phyloP scores from a whole-genome alignment of 2,113 vertebrate species.

The Coryphaenoides rupestris region DNA sequence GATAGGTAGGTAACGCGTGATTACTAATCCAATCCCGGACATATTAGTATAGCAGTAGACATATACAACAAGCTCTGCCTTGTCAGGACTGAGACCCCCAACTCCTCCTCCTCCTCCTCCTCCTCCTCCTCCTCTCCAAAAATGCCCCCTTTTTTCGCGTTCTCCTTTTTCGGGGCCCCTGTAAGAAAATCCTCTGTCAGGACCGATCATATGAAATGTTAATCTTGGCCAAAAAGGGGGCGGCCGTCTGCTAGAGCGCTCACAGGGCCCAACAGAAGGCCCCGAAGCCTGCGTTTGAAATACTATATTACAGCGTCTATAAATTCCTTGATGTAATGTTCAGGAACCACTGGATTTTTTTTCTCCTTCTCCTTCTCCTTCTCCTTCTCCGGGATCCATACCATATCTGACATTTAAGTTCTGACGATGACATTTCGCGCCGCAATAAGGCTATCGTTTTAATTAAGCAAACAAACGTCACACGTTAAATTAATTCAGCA shows the following conservation, averaged over 20 bases:
- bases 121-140: constrained; percentile 62
- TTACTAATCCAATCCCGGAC: no score
- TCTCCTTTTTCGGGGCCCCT: constrained; percentile 82
- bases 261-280: constrained; percentile 12
- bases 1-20: no score
- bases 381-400: no score
- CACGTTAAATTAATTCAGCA: no score
- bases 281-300: constrained; percentile 23
- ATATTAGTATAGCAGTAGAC: no score
- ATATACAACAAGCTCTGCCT: no score
- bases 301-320: not conserved
- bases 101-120: no score
- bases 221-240: constrained; percentile 70
- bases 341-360: not conserved
- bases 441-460: no score
- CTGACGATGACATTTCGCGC: no score
- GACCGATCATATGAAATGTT: constrained; percentile 85
- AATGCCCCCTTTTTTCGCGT: constrained; percentile 89
- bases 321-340: not conserved
- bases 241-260: constrained; percentile 35
- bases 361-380: not conserved
- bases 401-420: no score
- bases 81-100: constrained; percentile 24
- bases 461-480: no score
- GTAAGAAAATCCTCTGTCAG: constrained; percentile 86